These are phyloP conservation scores for Chromobotia macracanthus DNA, from an alignment of 2,797 vertebrate genomes.

Conservation along the genomic window DNA sequence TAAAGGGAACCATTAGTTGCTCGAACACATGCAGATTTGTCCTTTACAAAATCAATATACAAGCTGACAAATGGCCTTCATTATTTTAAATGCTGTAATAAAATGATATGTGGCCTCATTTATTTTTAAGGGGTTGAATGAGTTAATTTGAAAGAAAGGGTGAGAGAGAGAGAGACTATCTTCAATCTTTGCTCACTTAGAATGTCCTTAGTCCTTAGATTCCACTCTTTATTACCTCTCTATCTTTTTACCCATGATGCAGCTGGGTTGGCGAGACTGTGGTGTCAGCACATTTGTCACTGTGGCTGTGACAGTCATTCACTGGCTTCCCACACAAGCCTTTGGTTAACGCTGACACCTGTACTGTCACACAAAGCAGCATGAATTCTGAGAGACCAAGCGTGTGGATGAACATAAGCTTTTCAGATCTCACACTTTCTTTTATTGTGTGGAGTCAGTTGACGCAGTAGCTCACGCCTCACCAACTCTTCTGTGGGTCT, in stretches of 20 bases:
- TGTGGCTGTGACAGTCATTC: slow-evolving; percentile 7
- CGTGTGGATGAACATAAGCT: background rate
- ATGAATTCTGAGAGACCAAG: background rate
- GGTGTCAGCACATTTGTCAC: slow-evolving; percentile 35
- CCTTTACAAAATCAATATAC: slow-evolving; percentile 23
- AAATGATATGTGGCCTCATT: slow-evolving; percentile 39
- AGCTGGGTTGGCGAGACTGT: slow-evolving; percentile 14
- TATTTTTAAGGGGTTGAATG: slow-evolving; percentile 40
- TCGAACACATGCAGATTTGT: slow-evolving; percentile 21
- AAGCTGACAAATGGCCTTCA: slow-evolving; percentile 36
- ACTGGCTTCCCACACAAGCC: background rate
- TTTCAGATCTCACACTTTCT: slow-evolving; percentile 5
- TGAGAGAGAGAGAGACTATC: background rate
- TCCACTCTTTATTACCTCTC: slow-evolving; percentile 17
- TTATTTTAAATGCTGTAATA: slow-evolving; percentile 26
- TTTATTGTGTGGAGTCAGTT: background rate
- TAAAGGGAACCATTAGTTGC: slow-evolving; percentile 18
- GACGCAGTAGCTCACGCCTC: background rate
- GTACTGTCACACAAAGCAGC: background rate
- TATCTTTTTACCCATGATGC: slow-evolving; percentile 25
- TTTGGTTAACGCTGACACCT: slow-evolving; percentile 4
- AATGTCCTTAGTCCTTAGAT: slow-evolving; percentile 5
- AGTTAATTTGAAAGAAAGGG: slow-evolving; percentile 33
- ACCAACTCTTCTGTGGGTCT: background rate
- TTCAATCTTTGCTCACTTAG: background rate